A percentile compares a stretch with the other conserved stretches of the same genome.
Evolutionary conservation across 2,888 invertebrate genomes (phyloP).

Genomic region (Priocnemis perturbator): DNA sequence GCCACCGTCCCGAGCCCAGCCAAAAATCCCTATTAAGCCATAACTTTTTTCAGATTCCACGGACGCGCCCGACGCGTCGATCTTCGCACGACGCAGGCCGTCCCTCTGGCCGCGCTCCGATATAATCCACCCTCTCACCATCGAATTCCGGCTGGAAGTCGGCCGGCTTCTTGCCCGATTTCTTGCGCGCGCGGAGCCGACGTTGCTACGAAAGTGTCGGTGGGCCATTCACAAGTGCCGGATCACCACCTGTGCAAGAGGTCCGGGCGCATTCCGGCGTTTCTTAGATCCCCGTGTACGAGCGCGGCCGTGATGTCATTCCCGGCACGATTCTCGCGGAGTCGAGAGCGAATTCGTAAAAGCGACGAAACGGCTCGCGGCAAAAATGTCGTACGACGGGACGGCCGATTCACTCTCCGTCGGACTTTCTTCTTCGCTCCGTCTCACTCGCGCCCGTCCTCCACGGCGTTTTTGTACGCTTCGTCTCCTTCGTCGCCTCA

Average conservation of each 20-base stretch:
- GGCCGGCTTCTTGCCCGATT: not conserved
- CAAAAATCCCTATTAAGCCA: no score
- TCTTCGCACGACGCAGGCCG: slow-evolving; percentile 26
- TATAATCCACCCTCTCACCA: no score
- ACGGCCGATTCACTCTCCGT: slow-evolving; percentile 31
- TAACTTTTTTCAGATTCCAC: no score
- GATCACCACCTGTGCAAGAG: not conserved
- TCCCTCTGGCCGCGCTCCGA: no score
- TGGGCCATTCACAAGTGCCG: not conserved
- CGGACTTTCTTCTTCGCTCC: no score
- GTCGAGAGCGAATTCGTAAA: slow-evolving; percentile 57
- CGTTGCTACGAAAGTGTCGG: not conserved
- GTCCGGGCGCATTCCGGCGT: not conserved
- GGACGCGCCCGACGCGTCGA: slow-evolving; percentile 6
- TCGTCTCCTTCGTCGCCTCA: slow-evolving; percentile 5
- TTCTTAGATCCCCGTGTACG: not conserved
- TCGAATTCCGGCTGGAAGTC: no score
- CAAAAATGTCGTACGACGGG: no score
- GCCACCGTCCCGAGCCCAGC: no score
- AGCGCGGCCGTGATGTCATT: slow-evolving; percentile 43
- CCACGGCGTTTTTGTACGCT: slow-evolving; percentile 22
- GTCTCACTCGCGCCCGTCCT: no score
- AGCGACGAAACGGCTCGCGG: slow-evolving; percentile 57
- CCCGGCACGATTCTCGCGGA: slow-evolving; percentile 57
- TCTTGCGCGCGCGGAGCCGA: not conserved